Conservation (phyloP, 2,888 invertebrate genomes). For the Watsonalla cultraria region DNA sequence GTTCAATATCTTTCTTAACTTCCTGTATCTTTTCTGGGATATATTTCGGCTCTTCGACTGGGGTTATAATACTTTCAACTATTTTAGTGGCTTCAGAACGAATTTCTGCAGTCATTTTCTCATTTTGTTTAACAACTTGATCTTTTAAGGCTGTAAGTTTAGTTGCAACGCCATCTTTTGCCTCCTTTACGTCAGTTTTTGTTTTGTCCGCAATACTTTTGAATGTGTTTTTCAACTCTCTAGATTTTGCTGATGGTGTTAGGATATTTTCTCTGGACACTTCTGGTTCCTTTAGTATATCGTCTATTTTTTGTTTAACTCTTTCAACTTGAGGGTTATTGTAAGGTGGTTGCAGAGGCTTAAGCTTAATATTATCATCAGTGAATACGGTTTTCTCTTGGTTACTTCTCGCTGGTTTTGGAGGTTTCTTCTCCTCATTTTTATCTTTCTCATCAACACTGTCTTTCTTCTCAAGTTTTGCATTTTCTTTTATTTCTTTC, state of each 20-base stretch:
- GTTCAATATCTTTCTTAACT: slow-evolving; percentile 54
- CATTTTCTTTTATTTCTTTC: slow-evolving; percentile 18
- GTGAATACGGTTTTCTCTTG: slow-evolving; percentile 35
- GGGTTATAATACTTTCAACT: slow-evolving; percentile 69
- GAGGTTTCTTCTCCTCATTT: slow-evolving; percentile 42
- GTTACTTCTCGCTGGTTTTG: slow-evolving; percentile 31
- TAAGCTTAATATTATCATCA: slow-evolving; percentile 61
- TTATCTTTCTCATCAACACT: slow-evolving; percentile 38
- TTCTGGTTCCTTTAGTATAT: slow-evolving; percentile 68
- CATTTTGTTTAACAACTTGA: slow-evolving; percentile 43
- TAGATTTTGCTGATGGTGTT: slow-evolving; percentile 39
- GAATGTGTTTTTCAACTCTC: slow-evolving; percentile 41
- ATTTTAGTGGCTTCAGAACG: slow-evolving; percentile 64
- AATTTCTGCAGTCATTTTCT: slow-evolving; percentile 49
- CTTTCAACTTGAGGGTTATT: slow-evolving; percentile 72
- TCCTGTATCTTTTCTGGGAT: slow-evolving; percentile 11
- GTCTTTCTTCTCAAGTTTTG: slow-evolving; percentile 25
- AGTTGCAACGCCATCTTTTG: slow-evolving; percentile 41
- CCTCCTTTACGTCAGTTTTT: slow-evolving; percentile 43
- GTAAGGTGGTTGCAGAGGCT: slow-evolving; percentile 63
- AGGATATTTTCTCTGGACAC: slow-evolving; percentile 69
- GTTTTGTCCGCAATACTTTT: slow-evolving; percentile 45
- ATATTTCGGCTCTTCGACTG: slow-evolving; percentile 59
- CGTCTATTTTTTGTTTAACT: slow-evolving; percentile 69
- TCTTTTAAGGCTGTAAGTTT: slow-evolving; percentile 50